A percentile compares a stretch with the other conserved stretches of the same genome.
These are phyloP conservation scores for Microtus richardsoni DNA, from an alignment of 2,113 vertebrate genomes.

Conservation along the genomic window DNA sequence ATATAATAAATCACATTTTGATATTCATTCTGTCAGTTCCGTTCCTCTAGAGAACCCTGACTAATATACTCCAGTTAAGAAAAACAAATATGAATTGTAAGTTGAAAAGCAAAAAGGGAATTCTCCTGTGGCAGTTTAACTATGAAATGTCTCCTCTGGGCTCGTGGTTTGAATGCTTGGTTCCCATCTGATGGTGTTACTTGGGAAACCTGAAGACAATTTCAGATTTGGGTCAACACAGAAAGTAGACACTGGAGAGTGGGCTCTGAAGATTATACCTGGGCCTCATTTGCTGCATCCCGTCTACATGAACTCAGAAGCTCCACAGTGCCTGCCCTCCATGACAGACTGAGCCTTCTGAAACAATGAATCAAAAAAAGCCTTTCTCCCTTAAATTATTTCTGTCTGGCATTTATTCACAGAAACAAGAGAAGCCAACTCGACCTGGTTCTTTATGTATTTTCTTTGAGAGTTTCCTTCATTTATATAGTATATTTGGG, in stretches of 20 bases:
- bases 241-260: background rate
- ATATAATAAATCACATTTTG: background rate
- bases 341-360: background rate
- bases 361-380: background rate
- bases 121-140: background rate
- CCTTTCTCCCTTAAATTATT: background rate
- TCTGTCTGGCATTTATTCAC: background rate
- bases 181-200: background rate
- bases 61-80: background rate
- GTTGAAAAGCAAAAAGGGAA: background rate
- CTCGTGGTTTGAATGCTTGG: background rate
- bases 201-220: background rate
- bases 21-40: background rate
- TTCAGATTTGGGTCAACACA: background rate
- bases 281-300: background rate
- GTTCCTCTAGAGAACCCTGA: background rate
- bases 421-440: background rate
- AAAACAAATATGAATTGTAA: slow-evolving; percentile 19
- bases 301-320: background rate
- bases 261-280: background rate
- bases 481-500: too few species aligned
- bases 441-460: background rate
- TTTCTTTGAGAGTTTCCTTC: background rate
- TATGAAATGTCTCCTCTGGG: background rate
- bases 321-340: background rate